Conservation (phyloP, 2,113 vertebrate species). For the Urocolius indicus region DNA sequence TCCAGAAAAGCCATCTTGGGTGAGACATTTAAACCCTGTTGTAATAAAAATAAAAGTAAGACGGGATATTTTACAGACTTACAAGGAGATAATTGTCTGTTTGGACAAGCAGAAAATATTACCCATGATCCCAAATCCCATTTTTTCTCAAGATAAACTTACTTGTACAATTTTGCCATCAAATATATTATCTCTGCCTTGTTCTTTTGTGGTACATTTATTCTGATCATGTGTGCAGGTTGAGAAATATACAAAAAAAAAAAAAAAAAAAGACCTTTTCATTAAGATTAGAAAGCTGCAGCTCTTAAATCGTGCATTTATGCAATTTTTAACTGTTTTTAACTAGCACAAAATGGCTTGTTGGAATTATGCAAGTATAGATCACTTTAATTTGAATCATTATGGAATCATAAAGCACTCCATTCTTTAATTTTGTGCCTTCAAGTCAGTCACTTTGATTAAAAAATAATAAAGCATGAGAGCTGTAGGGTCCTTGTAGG, state of each 20-base stretch:
- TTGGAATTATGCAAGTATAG: conserved; percentile 79
- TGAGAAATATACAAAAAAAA: conserved; percentile 64
- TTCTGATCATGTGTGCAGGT: conserved; percentile 49
- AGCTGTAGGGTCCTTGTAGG: conserved; percentile 77
- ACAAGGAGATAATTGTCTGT: not conserved
- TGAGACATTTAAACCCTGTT: not conserved
- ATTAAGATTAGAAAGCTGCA: conserved; percentile 74
- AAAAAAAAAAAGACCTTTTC: conserved; percentile 15
- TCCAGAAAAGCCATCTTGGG: not conserved
- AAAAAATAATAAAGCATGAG: conserved; percentile 85
- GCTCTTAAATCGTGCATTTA: conserved; percentile 77
- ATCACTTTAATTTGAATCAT: conserved; percentile 85
- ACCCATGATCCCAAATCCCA: not conserved
- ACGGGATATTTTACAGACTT: not conserved
- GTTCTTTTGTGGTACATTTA: conserved; percentile 27
- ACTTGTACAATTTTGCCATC: not conserved
- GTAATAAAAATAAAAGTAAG: not conserved
- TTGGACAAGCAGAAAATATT: not conserved
- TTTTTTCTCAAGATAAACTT: conserved; percentile 22
- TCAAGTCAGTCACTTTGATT: conserved; percentile 83
- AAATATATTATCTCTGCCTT: not conserved
- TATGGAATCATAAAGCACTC: conserved; percentile 80
- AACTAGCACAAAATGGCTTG: conserved; percentile 79
- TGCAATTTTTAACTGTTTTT: conserved; percentile 83
- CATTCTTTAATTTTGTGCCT: conserved; percentile 81